Conservation (phyloP, 2,113 vertebrate genomes). For the Zosterops lateralis region DNA sequence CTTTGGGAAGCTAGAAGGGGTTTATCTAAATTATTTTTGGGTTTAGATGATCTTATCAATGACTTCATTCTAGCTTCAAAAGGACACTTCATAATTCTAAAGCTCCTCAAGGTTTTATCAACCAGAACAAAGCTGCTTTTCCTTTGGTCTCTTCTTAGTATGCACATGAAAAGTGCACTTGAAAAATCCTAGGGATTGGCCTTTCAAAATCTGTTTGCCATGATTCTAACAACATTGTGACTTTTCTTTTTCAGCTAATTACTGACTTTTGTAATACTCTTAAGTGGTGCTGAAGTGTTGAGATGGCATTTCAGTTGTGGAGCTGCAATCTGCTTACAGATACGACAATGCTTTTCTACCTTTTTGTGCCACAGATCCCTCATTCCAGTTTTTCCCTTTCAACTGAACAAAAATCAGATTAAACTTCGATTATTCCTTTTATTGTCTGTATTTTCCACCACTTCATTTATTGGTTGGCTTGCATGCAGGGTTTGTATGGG, state of each 20-base stretch:
- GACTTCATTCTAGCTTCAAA: conserved; percentile 48
- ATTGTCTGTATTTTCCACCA: not conserved
- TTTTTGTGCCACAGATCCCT: not conserved
- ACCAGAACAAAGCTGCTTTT: conserved; percentile 14
- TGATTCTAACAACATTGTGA: not conserved
- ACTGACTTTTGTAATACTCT: not conserved
- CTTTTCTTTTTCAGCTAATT: not conserved
- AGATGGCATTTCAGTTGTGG: not conserved
- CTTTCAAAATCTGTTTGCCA: not conserved
- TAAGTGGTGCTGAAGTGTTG: not conserved
- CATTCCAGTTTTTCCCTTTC: not conserved
- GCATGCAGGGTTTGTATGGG: not conserved
- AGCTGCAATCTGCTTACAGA: not conserved
- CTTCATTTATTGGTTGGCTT: not conserved
- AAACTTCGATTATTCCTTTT: not conserved
- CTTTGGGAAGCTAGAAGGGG: not conserved
- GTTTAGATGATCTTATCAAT: conserved; percentile 50
- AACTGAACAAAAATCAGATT: not conserved
- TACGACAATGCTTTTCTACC: not conserved
- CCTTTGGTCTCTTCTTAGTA: conserved; percentile 18
- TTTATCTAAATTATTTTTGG: not conserved
- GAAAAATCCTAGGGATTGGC: not conserved
- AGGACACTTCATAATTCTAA: conserved; percentile 35
- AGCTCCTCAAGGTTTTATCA: conserved; percentile 13
- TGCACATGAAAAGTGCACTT: not conserved